phyloP scores from a whole-genome alignment of 2,797 vertebrate species.

The Sciurus carolinensis region DNA sequence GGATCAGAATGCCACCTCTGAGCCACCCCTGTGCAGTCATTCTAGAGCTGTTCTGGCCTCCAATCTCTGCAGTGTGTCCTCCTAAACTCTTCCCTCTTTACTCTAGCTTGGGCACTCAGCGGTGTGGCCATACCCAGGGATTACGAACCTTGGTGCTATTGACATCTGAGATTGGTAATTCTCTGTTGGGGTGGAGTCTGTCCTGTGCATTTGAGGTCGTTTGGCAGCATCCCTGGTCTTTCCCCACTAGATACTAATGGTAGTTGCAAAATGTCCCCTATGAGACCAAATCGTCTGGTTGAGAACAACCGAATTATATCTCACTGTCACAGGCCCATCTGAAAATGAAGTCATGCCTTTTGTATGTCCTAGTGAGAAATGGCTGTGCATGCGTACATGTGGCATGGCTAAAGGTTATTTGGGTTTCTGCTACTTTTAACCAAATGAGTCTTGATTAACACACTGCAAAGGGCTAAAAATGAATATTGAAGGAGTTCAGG shows the following conservation, averaged over 20 bases:
- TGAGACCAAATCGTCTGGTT: not conserved
- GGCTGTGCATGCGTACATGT: not conserved
- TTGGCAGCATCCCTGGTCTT: not conserved
- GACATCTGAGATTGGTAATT: not conserved
- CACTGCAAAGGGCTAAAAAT: not conserved
- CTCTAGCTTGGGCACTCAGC: not conserved
- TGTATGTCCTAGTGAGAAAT: not conserved
- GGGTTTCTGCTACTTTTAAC: conserved; percentile 42
- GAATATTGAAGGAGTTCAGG: conserved; percentile 48
- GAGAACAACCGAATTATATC: not conserved
- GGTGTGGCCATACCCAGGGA: not conserved
- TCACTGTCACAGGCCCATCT: not conserved
- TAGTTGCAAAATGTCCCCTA: not conserved
- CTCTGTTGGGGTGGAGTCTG: not conserved
- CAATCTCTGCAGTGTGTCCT: not conserved
- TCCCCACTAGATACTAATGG: not conserved
- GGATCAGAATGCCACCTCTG: not conserved
- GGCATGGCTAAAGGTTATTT: not conserved
- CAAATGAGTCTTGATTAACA: not conserved
- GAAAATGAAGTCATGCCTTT: not conserved
- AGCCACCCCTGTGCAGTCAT: not conserved
- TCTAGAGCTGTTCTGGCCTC: not conserved
- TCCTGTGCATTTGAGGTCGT: not conserved
- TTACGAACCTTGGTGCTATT: not conserved
- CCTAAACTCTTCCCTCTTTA: not conserved